phyloP scores from a whole-genome alignment of 1,140 invertebrate species.

The Temnothorax nylanderi region DNA sequence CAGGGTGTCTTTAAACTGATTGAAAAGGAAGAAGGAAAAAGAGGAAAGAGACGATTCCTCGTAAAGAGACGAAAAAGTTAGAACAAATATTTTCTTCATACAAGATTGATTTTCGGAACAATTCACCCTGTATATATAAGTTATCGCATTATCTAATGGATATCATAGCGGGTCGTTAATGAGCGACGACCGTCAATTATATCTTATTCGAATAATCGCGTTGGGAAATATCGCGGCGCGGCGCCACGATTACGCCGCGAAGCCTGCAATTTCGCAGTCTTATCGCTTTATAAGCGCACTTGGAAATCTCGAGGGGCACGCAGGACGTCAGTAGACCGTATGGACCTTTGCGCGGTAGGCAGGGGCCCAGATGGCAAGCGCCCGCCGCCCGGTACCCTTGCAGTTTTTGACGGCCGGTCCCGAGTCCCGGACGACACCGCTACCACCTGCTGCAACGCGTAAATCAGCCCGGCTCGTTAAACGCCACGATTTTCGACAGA shows the following conservation, averaged over 20 bases:
- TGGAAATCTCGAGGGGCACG: conserved; percentile 33
- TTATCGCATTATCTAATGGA: neutral
- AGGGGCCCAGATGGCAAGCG: conserved; percentile 82
- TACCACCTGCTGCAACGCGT: conserved; percentile 77
- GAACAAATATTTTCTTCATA: neutral
- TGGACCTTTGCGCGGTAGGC: conserved; percentile 69
- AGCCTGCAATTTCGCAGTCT: conserved; percentile 12
- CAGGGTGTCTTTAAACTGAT: neutral
- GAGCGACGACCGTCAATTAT: neutral
- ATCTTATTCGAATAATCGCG: conserved; percentile 7
- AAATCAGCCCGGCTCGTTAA: conserved; percentile 71
- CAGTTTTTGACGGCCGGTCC: conserved; percentile 79
- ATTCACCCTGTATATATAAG: neutral
- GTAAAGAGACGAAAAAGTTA: neutral
- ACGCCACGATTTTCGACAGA: conserved; percentile 61
- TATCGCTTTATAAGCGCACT: conserved; percentile 13
- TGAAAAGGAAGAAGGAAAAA: neutral
- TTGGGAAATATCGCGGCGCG: neutral
- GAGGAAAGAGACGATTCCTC: neutral
- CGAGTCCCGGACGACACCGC: conserved; percentile 38
- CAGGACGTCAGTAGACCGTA: conserved; percentile 70
- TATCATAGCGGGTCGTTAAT: neutral
- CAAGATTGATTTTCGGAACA: neutral
- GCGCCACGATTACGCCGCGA: neutral
- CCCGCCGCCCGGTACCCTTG: conserved; percentile 67